Evolutionary conservation across 1,140 invertebrate genomes (phyloP).

Genomic region (Lepidurus arcticus): DNA sequence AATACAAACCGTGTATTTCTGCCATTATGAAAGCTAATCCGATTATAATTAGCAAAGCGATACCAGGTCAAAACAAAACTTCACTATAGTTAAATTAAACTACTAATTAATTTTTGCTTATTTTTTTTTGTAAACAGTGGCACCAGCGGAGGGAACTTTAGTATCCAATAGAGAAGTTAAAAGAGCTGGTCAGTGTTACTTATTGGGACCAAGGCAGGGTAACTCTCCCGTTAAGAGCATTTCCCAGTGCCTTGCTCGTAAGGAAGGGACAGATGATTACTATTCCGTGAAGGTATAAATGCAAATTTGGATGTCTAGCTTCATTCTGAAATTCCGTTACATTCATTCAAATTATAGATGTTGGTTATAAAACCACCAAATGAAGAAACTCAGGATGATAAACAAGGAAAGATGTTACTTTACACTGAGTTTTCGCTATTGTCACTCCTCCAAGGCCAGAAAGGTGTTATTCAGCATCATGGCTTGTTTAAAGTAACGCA

Average conservation of each 20-base stretch:
- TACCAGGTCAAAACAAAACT: not conserved
- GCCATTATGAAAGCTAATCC: no score
- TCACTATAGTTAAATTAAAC: not conserved
- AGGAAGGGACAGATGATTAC: conserved; percentile 65
- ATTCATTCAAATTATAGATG: conserved; percentile 45
- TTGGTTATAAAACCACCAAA: conserved; percentile 52
- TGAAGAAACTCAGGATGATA: conserved; percentile 66
- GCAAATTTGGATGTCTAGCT: not conserved
- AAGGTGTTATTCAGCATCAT: conserved; percentile 72
- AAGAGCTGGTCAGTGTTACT: conserved; percentile 59
- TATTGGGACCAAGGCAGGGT: conserved; percentile 64
- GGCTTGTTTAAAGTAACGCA: conserved; percentile 66
- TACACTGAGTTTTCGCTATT: conserved; percentile 74
- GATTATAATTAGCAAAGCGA: not conserved
- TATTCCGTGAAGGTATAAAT: conserved; percentile 67
- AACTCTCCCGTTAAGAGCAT: conserved; percentile 72
- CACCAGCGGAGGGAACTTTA: not conserved
- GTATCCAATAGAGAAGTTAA: conserved; percentile 42
- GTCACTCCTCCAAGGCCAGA: conserved; percentile 61
- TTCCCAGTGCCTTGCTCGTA: conserved; percentile 68
- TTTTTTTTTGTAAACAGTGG: not conserved
- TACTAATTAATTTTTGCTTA: not conserved
- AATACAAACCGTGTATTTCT: no score
- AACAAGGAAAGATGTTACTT: conserved; percentile 73
- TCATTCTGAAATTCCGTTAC: conserved; percentile 4